Evolutionary conservation across 2,888 invertebrate genomes (phyloP).

Genomic region (Megalurothrips usitatus): DNA sequence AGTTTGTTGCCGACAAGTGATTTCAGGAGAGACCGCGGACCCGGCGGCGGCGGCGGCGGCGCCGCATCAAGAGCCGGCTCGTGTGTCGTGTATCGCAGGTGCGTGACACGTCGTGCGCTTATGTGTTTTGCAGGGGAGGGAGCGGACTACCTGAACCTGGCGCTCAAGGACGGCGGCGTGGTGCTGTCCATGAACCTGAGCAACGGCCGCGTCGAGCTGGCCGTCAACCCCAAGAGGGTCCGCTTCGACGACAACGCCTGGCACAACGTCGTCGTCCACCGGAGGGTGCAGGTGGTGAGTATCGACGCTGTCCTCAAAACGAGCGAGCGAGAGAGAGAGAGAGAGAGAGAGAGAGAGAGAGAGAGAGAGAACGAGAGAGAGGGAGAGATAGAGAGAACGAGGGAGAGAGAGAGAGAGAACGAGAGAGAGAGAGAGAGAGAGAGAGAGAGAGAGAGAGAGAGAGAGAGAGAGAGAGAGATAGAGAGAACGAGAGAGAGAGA

Average conservation of each 20-base stretch:
- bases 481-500: neutral
- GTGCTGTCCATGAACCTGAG: conserved; percentile 85
- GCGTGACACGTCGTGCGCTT: too few species aligned
- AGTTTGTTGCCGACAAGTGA: neutral
- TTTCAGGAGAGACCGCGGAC: too few species aligned
- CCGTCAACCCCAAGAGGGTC: conserved; percentile 79
- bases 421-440: neutral
- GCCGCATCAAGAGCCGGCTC: too few species aligned
- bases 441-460: neutral
- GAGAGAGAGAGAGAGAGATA: neutral
- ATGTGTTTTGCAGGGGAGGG: conserved; percentile 78
- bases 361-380: neutral
- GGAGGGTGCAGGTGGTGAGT: conserved; percentile 84
- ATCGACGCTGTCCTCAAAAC: too few species aligned
- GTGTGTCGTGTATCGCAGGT: too few species aligned
- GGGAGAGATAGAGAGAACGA: too few species aligned
- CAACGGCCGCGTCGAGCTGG: conserved; percentile 83
- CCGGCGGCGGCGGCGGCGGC: too few species aligned
- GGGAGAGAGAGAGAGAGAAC: neutral
- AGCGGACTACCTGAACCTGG: conserved; percentile 83
- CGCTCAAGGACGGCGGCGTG: conserved; percentile 82
- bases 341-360: neutral
- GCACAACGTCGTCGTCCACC: conserved; percentile 87
- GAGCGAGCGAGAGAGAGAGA: neutral
- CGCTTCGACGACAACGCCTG: conserved; percentile 95